Percentiles rank a stretch among this genome's conserved stretches.
These are phyloP conservation scores for Dendrophyllia cribrosa DNA, from an alignment of 64 coral and sea anemone species.

Conservation along the genomic window DNA sequence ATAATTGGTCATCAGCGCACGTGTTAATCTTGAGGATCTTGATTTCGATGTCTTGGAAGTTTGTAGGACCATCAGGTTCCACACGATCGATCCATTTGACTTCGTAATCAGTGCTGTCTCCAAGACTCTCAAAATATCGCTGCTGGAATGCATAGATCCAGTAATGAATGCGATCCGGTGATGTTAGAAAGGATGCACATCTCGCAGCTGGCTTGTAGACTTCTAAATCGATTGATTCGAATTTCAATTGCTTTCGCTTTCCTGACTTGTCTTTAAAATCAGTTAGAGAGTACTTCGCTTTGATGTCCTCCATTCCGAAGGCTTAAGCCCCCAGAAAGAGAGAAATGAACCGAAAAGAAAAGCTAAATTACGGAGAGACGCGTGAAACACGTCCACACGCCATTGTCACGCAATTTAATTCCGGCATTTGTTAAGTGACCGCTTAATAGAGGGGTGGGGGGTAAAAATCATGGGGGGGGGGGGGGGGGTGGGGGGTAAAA, in stretches of 20 bases:
- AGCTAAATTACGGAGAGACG: constrained; percentile 16
- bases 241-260: constrained; percentile 1
- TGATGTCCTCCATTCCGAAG: constrained; percentile 40
- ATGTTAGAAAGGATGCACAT: constrained; percentile 9
- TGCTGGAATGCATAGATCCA: constrained; percentile 12
- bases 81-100: constrained; percentile 22
- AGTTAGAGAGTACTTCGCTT: neutral
- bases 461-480: too few species aligned
- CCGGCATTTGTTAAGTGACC: too few species aligned
- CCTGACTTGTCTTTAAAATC: constrained; percentile 24
- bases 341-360: neutral
- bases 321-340: constrained; percentile 6
- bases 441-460: too few species aligned
- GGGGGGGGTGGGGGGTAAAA: too few species aligned
- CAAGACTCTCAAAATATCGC: constrained; percentile 6
- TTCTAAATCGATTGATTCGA: constrained; percentile 9
- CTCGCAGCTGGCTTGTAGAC: constrained; percentile 7
- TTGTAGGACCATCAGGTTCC: neutral
- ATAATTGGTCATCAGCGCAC: neutral
- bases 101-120: neutral
- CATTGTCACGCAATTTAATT: too few species aligned
- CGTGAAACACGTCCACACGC: too few species aligned
- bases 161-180: constrained; percentile 5
- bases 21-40: neutral
- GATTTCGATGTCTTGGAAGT: constrained; percentile 11